These are phyloP conservation scores for Agrotis clavis DNA, from an alignment of 2,888 invertebrate species.

Conservation along the genomic window DNA sequence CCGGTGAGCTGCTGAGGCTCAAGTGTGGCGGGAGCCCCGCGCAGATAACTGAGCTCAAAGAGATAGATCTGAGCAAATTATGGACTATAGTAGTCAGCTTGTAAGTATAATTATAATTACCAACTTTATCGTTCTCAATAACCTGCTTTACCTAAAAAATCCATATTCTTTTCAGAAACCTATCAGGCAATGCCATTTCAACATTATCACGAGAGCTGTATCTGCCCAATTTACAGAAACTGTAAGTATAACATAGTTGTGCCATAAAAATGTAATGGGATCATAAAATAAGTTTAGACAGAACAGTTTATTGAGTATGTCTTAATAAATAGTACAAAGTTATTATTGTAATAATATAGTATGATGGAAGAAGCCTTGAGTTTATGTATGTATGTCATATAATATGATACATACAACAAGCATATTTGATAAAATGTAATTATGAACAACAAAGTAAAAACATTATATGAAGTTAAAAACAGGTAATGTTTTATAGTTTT, in stretches of 20 bases:
- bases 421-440: too few species aligned
- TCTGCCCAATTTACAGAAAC: constrained; percentile 92
- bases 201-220: constrained; percentile 92
- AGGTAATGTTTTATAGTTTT: too few species aligned
- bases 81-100: constrained; percentile 92
- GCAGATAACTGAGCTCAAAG: constrained; percentile 91
- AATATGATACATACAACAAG: too few species aligned
- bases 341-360: constrained; percentile 13
- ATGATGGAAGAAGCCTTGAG: background rate
- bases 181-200: constrained; percentile 92
- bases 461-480: too few species aligned
- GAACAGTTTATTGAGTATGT: constrained; percentile 9
- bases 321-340: constrained; percentile 15
- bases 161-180: constrained; percentile 90
- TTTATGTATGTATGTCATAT: background rate
- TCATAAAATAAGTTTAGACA: constrained; percentile 20
- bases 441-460: too few species aligned
- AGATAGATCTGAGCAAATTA: constrained; percentile 92
- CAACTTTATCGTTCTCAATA: background rate
- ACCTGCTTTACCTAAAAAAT: background rate
- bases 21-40: constrained; percentile 92
- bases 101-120: constrained; percentile 86
- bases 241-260: constrained; percentile 90
- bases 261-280: constrained; percentile 15
- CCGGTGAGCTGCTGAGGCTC: constrained; percentile 91